Percentiles rank a stretch among this genome's conserved stretches.
phyloP scores from a whole-genome alignment of 1,140 invertebrate species.

The Monochamus saltuarius region DNA sequence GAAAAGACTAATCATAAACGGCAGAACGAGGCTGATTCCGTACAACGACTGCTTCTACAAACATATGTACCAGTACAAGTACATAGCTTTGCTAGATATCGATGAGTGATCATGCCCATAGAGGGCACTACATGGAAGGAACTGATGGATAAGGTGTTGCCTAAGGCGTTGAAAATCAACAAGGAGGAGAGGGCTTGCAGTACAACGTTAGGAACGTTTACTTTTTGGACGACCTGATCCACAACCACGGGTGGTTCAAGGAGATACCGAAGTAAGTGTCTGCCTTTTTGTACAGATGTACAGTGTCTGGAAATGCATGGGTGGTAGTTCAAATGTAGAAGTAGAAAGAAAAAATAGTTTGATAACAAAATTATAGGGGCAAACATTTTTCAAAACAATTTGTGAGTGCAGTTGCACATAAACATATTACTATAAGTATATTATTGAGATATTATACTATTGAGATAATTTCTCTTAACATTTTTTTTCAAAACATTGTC shows the following conservation, averaged over 20 bases:
- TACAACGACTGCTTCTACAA: constrained; percentile 97
- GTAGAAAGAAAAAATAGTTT: too few relatives aligned
- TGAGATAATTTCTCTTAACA: too few relatives aligned
- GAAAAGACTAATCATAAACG: constrained; percentile 89
- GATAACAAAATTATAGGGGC: too few relatives aligned
- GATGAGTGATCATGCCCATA: constrained; percentile 93
- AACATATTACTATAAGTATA: too few relatives aligned
- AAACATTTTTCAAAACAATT: too few relatives aligned
- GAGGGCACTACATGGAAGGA: constrained; percentile 73
- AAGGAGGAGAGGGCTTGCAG: constrained; percentile 74
- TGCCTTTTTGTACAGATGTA: too few relatives aligned
- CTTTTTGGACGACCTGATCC: constrained; percentile 86
- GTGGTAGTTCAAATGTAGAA: too few relatives aligned
- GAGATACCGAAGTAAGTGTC: constrained; percentile 58
- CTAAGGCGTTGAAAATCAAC: constrained; percentile 66
- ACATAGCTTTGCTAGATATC: constrained; percentile 87
- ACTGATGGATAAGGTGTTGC: constrained; percentile 70
- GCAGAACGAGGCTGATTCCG: constrained; percentile 92
- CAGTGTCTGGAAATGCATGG: too few relatives aligned
- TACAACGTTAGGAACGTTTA: constrained; percentile 94
- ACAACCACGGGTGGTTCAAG: constrained; percentile 79
- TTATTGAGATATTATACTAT: too few relatives aligned
- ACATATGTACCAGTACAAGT: constrained; percentile 84
- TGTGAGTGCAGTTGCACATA: too few relatives aligned
- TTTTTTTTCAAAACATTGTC: too few relatives aligned